Evolutionary conservation across 1,140 invertebrate species (phyloP).

Genomic region (Triops cancriformis): DNA sequence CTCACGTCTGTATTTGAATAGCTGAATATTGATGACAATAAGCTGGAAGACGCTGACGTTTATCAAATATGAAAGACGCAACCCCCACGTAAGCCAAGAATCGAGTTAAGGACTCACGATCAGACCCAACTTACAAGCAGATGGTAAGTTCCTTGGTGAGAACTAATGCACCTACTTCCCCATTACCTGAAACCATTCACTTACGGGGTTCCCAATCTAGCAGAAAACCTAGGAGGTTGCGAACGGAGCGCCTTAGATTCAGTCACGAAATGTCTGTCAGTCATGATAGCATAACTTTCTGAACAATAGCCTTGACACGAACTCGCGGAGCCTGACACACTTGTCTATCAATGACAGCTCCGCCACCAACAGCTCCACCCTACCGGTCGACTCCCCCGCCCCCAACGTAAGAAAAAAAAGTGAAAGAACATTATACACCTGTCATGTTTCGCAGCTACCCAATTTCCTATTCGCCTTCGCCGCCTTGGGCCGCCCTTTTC

Average conservation of each 20-base stretch:
- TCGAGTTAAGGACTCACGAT: no score
- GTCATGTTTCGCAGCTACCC: background rate
- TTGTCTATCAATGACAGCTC: background rate
- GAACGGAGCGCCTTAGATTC: background rate
- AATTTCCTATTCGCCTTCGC: background rate
- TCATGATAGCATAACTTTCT: background rate
- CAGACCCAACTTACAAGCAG: no score
- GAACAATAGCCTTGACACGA: background rate
- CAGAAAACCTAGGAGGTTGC: background rate
- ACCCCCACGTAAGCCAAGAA: no score
- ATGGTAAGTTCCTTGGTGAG: no score
- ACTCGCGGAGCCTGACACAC: background rate
- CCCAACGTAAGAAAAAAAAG: background rate
- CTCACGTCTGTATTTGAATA: no score
- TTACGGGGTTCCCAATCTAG: no score
- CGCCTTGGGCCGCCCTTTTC: background rate
- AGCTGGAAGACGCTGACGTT: no score
- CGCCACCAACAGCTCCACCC: background rate
- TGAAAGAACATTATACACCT: background rate
- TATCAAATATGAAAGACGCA: no score
- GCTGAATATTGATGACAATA: no score
- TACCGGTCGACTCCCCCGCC: background rate
- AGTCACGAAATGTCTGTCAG: background rate
- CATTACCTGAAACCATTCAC: no score
- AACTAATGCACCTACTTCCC: no score